These are phyloP conservation scores for Pelvicachromis taeniatus DNA, from an alignment of 2,113 vertebrate species.

Conservation along the genomic window DNA sequence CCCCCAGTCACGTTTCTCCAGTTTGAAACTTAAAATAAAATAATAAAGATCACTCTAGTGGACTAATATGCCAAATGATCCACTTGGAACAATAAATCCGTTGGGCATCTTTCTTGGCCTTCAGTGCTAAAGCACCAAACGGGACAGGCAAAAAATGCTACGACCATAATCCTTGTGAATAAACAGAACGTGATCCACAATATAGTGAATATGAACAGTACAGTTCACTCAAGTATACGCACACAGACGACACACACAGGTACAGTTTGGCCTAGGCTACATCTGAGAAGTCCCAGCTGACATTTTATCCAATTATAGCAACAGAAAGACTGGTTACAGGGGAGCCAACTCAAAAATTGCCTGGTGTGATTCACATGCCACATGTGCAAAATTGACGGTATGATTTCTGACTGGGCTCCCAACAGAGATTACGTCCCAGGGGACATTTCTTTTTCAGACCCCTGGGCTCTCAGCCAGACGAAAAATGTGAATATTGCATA, in stretches of 20 bases:
- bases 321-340: conserved; percentile 19
- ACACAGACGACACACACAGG: not conserved
- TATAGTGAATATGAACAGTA: not conserved
- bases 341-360: conserved; percentile 34
- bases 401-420: conserved; percentile 35
- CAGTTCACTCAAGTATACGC: not conserved
- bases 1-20: too few species aligned
- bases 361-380: conserved; percentile 16
- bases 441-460: not conserved
- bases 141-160: too few species aligned
- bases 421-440: conserved; percentile 18
- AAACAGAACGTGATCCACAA: not conserved
- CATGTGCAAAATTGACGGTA: conserved; percentile 33
- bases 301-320: conserved; percentile 45
- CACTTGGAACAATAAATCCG: too few species aligned
- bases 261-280: not conserved
- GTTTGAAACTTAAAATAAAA: too few species aligned
- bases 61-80: too few species aligned
- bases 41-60: too few species aligned
- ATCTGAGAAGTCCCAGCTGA: not conserved
- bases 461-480: conserved; percentile 3
- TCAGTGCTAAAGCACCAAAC: too few species aligned
- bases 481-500: not conserved
- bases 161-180: not conserved
- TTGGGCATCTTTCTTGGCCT: too few species aligned